Base-by-base conservation (phyloP, 2,888 invertebrate genomes). In the Watsonalla cultraria region DNA sequence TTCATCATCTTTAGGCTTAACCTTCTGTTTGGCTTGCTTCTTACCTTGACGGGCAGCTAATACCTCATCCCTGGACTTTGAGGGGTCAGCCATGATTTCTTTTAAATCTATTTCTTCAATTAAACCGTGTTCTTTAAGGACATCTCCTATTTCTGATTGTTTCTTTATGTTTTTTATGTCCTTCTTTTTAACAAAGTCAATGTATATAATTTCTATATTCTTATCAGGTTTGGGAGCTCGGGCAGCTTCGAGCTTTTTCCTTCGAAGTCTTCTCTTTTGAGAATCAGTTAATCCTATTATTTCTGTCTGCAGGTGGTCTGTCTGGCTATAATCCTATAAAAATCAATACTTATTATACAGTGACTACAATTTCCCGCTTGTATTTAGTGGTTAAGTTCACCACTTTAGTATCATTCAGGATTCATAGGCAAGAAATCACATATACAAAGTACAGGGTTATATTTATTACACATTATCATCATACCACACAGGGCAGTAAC, bases 31-130 rank as follows among this genome's bases (percentile, higher is more conserved):
- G 14, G 80, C 77, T 51, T 76, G 64, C 67, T 88, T 90, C 55
- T 90, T 90, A n/a, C 84, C 84, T 72, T 88, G 83, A 61, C 90
- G 82, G 7, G 86, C 84, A 54, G 86, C 88, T 61, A 78, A 55
- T 1, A 90, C 70, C 47, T 86, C 82, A 24, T 86, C 83, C 62
- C 78, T 81, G 37, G 82, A 67, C 63, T 80, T 80, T 15, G 62
- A 56, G 51, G 55, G 64, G 35, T 80, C 81, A 59, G 84, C 82
- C 80, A 84, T 84, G 45, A 66, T 64, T 54, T n/a, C 56, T 52
- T 58, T 62, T 53, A 45, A 35, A 42, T 45, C n/a, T 45, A 54
- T 46, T 13, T 37, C 42, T 13, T 37, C 34, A 15, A 39, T 37
- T 51, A 46, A 14, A 34, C 24, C 14, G 35, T 46, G 33, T n/a